Percentiles rank a stretch among this genome's conserved stretches.
Conservation (phyloP, 2,888 invertebrate species). For the Brachyopa scutellaris region DNA sequence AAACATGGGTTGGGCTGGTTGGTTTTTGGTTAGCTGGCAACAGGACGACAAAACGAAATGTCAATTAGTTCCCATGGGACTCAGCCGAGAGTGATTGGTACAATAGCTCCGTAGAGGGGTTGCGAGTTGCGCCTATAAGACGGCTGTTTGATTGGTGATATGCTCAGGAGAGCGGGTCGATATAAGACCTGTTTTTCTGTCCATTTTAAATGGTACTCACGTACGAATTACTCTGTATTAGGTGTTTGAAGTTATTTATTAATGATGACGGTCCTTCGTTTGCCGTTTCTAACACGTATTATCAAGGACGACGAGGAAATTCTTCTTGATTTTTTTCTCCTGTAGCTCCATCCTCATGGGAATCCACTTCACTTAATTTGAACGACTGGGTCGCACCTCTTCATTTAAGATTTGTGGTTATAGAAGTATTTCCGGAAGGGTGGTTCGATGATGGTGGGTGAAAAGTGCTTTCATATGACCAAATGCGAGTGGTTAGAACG, state of each 20-base stretch:
- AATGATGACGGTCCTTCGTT: constrained; percentile 52
- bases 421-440: neutral
- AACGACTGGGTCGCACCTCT: constrained; percentile 37
- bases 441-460: neutral
- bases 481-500: constrained; percentile 18
- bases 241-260: constrained; percentile 64
- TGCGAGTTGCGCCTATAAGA: neutral
- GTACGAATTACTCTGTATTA: constrained; percentile 52
- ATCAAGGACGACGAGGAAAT: neutral
- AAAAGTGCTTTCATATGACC: constrained; percentile 17
- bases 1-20: neutral
- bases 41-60: constrained; percentile 44
- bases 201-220: constrained; percentile 48
- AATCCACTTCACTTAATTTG: constrained; percentile 39
- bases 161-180: constrained; percentile 40
- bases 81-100: constrained; percentile 55
- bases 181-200: constrained; percentile 11
- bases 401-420: constrained; percentile 40
- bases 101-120: constrained; percentile 18
- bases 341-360: neutral
- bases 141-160: constrained; percentile 41
- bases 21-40: constrained; percentile 33
- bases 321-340: neutral
- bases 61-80: constrained; percentile 54
- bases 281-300: constrained; percentile 5